Evolutionary conservation across 2,888 invertebrate genomes (phyloP), one percentile per base, ranked within the genome.

Genomic region (Shargacucullia verbasci): DNA sequence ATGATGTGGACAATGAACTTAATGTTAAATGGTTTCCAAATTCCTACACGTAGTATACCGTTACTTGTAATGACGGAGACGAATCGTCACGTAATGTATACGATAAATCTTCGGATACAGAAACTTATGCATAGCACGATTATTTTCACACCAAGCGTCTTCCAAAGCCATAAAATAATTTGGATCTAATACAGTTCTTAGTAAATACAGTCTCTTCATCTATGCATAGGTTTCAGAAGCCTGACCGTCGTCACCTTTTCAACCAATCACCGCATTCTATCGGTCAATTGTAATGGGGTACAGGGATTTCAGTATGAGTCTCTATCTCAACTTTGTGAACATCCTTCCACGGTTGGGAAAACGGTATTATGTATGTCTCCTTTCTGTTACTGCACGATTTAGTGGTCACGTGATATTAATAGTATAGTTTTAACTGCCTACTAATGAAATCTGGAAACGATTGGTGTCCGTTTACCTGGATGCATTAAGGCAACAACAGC

Each of bases 51-150:
- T 41, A 59, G 0, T 9, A 11, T 44, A 45, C 60, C 38, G 43
- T 47, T 69, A 47, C 15, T 29, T 20, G 29, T 52, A 61, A 61
- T 50, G 40, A 50, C n/a, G 14, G 40, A 45, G 48, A 67, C 31
- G 68, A 60, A 29, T 50, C 10, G 44, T 60, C 52, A 60, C 20
- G 35, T 50, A 50, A 38, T 7, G 3, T 31, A n/a, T 59, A 44
- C 38, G 13, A 33, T n/a, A n/a, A n/a, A n/a, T 48, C 15, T 27
- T 44, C 5, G 44, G 8, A 48, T 9, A 49, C 9, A 46, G 12
- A 38, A 31, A 25, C 39, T n/a, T 47, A 49, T 67, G 43, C 34
- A 12, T 34, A 48, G 7, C 48, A 62, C 31, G 49, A 48, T 39
- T 27, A 5, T 67, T 40, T 67, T 44, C 9, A 44, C 12, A 31